These are phyloP conservation scores for Thelaira solivaga DNA, from an alignment of 2,888 invertebrate genomes.

Conservation along the genomic window DNA sequence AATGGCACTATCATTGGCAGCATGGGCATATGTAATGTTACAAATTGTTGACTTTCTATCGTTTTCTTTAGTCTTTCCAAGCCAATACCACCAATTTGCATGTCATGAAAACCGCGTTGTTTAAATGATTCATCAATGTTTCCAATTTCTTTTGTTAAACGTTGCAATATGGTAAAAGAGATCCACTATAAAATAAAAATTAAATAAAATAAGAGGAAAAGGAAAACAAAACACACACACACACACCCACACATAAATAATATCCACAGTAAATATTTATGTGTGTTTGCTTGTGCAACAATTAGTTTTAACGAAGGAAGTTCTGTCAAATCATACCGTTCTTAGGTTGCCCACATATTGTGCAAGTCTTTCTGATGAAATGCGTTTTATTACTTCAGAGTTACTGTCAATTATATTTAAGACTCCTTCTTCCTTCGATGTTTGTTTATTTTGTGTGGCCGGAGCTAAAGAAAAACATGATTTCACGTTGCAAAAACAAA, in stretches of 20 bases:
- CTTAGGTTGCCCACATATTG: constrained; percentile 88
- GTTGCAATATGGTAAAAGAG: constrained; percentile 87
- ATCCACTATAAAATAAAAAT: constrained; percentile 83
- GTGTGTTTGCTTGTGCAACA: constrained; percentile 11
- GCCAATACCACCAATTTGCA: constrained; percentile 83
- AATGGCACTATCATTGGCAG: constrained; percentile 83
- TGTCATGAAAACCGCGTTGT: constrained; percentile 83
- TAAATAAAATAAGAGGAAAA: background rate
- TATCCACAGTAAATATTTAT: too few species aligned
- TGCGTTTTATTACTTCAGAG: constrained; percentile 76
- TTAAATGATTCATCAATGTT: constrained; percentile 84
- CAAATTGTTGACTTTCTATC: constrained; percentile 79
- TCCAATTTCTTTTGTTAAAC: constrained; percentile 86
- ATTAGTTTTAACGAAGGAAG: constrained; percentile 24
- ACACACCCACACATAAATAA: too few species aligned
- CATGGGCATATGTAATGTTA: constrained; percentile 74
- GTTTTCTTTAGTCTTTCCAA: constrained; percentile 86
- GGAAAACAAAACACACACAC: background rate
- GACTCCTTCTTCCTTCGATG: constrained; percentile 73
- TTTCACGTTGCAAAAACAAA: background rate
- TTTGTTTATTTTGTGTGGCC: constrained; percentile 72
- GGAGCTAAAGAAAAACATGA: constrained; percentile 55
- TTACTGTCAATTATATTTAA: constrained; percentile 73
- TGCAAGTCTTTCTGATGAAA: constrained; percentile 81
- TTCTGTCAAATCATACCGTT: constrained; percentile 78